Evolutionary conservation across 2,797 vertebrate genomes (phyloP).

Genomic region (Rhinophrynus dorsalis): DNA sequence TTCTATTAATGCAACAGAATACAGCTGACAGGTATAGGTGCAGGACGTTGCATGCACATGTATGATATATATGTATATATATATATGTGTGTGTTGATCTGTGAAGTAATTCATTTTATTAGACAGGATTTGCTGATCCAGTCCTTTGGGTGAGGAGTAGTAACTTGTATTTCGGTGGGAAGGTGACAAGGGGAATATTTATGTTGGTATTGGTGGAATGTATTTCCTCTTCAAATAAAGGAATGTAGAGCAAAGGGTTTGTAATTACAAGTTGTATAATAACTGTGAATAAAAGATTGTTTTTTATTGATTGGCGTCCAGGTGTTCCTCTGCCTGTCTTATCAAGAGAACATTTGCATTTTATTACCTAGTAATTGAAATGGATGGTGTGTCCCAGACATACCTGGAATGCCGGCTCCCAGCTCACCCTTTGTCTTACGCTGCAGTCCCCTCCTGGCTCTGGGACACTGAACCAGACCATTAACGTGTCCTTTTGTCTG

Average conservation of each 20-base stretch:
- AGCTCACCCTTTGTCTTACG: not conserved
- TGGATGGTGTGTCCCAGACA: conserved; percentile 14
- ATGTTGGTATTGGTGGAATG: conserved; percentile 52
- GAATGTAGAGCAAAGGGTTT: conserved; percentile 56
- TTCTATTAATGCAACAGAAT: not conserved
- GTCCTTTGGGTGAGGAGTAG: not conserved
- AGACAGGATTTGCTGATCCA: not conserved
- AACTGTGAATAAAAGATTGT: conserved; percentile 58
- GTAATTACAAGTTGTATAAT: conserved; percentile 66
- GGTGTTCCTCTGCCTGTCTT: conserved; percentile 56
- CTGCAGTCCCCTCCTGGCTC: too few relatives aligned
- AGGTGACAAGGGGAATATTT: not conserved
- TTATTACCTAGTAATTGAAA: conserved; percentile 54
- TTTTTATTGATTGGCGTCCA: conserved; percentile 58
- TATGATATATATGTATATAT: not conserved
- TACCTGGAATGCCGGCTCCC: conserved; percentile 8
- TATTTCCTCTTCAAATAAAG: conserved; percentile 53
- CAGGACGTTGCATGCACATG: not conserved
- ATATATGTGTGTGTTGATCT: too few relatives aligned
- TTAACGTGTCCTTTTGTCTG: not conserved
- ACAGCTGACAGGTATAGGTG: too few relatives aligned
- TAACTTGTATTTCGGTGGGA: not conserved
- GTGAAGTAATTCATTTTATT: too few relatives aligned
- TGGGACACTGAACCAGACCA: too few relatives aligned
- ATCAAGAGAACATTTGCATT: conserved; percentile 59